Conservation (phyloP, 1,140 invertebrate species). For the Penaeus indicus region DNA sequence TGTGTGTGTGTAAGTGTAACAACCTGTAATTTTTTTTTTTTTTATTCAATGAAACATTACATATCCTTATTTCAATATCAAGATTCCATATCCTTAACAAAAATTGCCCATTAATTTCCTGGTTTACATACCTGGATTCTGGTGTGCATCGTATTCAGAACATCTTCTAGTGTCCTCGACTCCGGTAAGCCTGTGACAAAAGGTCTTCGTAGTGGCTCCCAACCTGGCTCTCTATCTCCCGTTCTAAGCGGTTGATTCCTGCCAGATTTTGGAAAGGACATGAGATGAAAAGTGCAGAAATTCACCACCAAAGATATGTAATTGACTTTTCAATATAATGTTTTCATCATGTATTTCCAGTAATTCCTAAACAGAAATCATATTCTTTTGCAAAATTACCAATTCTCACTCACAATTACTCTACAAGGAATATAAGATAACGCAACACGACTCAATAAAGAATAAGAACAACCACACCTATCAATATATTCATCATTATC, state of each 20-base stretch:
- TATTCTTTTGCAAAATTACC: background rate
- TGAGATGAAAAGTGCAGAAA: background rate
- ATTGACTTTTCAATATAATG: too few species aligned
- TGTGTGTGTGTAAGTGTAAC: too few species aligned
- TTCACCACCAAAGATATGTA: too few species aligned
- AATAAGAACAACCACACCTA: background rate
- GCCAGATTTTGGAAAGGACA: background rate
- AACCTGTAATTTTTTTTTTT: too few species aligned
- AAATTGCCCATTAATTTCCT: too few species aligned
- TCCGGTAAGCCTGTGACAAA: slow-evolving; percentile 88
- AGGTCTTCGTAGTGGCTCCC: slow-evolving; percentile 89
- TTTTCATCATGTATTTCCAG: background rate
- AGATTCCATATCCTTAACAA: too few species aligned
- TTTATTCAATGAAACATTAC: too few species aligned
- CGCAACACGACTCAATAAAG: too few species aligned
- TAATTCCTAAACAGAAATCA: background rate
- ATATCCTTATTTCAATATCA: too few species aligned
- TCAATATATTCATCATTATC: background rate
- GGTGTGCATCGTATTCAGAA: slow-evolving; percentile 83
- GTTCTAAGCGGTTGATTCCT: slow-evolving; percentile 83
- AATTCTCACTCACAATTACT: background rate
- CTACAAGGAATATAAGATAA: background rate
- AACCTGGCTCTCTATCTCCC: slow-evolving; percentile 88
- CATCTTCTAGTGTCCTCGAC: slow-evolving; percentile 89
- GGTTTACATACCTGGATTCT: slow-evolving; percentile 78